phyloP scores from a whole-genome alignment of 2,888 invertebrate species.

The Hypomecis punctinalis region DNA sequence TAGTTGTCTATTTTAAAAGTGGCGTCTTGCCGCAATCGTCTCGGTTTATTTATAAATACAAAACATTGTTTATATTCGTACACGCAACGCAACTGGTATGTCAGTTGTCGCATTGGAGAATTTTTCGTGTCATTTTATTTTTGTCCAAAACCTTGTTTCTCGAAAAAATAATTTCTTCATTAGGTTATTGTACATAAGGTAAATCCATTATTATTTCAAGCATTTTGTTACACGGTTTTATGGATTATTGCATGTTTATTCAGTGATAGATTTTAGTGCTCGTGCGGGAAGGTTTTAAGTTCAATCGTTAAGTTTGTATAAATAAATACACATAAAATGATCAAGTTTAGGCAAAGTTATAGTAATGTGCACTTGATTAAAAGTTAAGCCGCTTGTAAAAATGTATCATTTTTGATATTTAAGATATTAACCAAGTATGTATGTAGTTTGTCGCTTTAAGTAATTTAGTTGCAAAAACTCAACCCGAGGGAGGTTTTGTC shows the following conservation, averaged over 20 bases:
- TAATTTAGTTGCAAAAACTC: background rate
- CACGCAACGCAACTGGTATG: constrained; percentile 27
- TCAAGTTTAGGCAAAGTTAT: no score
- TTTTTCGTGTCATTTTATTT: constrained; percentile 36
- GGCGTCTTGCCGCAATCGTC: constrained; percentile 19
- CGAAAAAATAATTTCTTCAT: background rate
- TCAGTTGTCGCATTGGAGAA: constrained; percentile 30
- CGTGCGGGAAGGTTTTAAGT: no score
- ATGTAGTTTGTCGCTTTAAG: background rate
- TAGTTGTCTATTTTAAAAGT: constrained; percentile 24
- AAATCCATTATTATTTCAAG: no score
- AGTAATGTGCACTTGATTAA: no score
- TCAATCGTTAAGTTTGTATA: no score
- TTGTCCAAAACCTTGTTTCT: constrained; percentile 18
- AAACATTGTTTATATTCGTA: constrained; percentile 32
- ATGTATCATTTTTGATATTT: no score
- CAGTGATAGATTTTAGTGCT: background rate
- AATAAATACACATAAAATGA: no score
- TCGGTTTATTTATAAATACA: constrained; percentile 29
- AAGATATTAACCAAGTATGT: no score
- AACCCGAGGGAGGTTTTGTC: constrained; percentile 7
- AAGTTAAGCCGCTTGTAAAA: no score
- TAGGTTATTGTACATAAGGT: no score
- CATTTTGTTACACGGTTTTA: background rate
- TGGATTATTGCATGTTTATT: background rate